phyloP scores from a whole-genome alignment of 2,113 vertebrate genomes.

The Hippopotamus amphibius region DNA sequence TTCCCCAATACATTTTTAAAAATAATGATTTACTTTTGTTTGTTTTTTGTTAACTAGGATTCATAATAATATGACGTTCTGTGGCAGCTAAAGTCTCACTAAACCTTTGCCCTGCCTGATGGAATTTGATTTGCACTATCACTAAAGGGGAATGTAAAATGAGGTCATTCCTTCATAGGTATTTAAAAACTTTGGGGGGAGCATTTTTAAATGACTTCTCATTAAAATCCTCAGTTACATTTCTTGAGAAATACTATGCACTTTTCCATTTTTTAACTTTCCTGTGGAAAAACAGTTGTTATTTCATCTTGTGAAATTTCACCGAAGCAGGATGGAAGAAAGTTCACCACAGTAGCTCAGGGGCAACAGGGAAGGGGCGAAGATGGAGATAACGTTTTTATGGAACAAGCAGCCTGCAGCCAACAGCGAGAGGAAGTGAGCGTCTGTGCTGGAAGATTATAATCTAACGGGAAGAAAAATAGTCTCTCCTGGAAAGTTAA shows the following conservation, averaged over 20 bases:
- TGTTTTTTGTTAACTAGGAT: background rate
- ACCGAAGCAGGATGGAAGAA: background rate
- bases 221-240: background rate
- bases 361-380: background rate
- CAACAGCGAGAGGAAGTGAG: conserved; percentile 47
- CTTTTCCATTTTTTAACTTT: background rate
- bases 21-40: background rate
- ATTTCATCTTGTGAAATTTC: background rate
- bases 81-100: background rate
- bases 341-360: background rate
- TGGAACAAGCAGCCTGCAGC: background rate
- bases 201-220: background rate
- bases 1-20: background rate
- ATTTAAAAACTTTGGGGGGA: background rate
- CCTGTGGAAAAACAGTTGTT: background rate
- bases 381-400: background rate
- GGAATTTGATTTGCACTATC: background rate
- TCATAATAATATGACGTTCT: background rate
- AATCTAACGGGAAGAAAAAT: conserved; percentile 43
- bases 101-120: background rate
- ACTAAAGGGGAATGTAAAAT: background rate
- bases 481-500: conserved; percentile 49
- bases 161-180: background rate
- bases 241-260: conserved; percentile 10
- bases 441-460: conserved; percentile 36